These are phyloP conservation scores for Callinectes sapidus DNA, from an alignment of 2,888 invertebrate genomes.

Conservation along the genomic window DNA sequence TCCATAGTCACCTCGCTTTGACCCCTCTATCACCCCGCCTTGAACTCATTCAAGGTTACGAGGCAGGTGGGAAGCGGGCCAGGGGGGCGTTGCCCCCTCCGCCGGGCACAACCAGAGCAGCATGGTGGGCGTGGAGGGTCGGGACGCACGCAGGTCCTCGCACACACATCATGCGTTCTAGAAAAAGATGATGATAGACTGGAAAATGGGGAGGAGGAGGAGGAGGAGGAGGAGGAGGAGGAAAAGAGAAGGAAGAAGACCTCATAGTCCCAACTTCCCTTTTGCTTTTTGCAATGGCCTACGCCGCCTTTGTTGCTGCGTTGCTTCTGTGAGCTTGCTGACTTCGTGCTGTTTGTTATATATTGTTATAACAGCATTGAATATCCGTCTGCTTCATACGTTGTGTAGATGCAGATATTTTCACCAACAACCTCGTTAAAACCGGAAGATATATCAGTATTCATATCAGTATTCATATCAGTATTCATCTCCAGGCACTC, in stretches of 20 bases:
- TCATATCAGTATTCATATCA: not conserved
- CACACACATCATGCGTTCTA: not conserved
- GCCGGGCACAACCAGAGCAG: conserved; percentile 53
- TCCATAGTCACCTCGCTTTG: conserved; percentile 37
- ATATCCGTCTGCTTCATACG: not conserved
- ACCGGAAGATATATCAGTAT: too few species aligned
- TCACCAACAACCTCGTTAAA: not conserved
- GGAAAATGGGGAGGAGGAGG: not conserved
- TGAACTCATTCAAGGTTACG: conserved; percentile 57
- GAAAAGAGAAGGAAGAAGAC: not conserved
- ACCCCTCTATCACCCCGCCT: conserved; percentile 44
- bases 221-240: not conserved
- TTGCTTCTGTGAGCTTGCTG: not conserved
- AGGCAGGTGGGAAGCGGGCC: conserved; percentile 62
- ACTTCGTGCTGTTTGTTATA: not conserved
- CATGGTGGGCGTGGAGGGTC: conserved; percentile 7
- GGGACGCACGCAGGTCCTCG: not conserved
- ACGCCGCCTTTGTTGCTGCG: not conserved
- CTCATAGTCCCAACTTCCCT: not conserved
- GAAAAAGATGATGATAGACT: not conserved
- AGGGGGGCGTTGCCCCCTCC: conserved; percentile 61
- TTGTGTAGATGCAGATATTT: not conserved
- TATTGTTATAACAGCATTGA: not conserved
- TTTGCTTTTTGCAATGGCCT: not conserved
- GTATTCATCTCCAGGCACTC: not conserved